phyloP scores from a whole-genome alignment of 2,888 invertebrate genomes.

The Gryllus longicercus region DNA sequence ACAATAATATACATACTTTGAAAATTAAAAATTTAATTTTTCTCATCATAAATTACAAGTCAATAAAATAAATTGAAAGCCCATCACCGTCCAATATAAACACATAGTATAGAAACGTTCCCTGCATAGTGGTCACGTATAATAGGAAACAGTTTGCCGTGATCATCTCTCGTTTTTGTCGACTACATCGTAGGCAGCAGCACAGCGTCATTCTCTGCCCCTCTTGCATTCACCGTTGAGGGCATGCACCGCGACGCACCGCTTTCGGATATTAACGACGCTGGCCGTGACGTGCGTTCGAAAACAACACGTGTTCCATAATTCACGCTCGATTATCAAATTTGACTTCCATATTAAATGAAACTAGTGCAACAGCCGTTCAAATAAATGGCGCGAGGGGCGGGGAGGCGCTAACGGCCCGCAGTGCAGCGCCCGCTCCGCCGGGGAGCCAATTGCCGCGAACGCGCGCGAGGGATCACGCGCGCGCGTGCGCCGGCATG shows the following conservation, averaged over 20 bases:
- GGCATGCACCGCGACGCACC: background rate
- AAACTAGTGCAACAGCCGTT: background rate
- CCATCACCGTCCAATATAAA: no score
- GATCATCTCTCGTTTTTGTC: no score
- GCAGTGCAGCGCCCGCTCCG: background rate
- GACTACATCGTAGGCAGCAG: no score
- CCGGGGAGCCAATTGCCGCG: background rate
- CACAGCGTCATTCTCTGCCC: no score
- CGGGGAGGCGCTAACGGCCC: background rate
- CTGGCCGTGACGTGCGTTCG: background rate
- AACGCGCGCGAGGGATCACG: background rate
- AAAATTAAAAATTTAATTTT: no score
- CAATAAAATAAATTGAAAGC: no score
- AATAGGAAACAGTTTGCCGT: no score
- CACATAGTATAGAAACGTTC: no score
- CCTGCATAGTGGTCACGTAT: no score
- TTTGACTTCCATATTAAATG: background rate
- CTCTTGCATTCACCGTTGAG: background rate
- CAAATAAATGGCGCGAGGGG: background rate
- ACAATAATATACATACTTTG: no score
- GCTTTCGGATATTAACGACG: background rate
- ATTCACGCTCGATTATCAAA: slow-evolving; percentile 9
- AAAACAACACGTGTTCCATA: slow-evolving; percentile 8
- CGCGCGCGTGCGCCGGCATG: background rate
- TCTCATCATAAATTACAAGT: no score